Conservation (phyloP, 2,797 vertebrate genomes). For the Megaceryle alcyon region DNA sequence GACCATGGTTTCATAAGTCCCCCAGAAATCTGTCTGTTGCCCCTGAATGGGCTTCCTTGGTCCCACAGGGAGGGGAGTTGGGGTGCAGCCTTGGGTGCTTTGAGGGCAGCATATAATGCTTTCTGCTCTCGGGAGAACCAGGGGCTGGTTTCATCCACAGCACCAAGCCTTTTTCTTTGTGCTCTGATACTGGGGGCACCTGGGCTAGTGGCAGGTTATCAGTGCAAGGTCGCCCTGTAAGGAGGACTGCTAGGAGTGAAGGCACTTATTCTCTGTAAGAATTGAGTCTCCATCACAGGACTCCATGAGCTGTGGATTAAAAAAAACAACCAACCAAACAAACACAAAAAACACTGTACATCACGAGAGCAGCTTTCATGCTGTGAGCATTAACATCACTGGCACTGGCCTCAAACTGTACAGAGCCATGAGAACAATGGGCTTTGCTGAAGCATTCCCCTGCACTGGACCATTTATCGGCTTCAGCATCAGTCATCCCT, state of each 20-base stretch:
- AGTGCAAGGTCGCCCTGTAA: neutral
- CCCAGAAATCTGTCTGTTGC: neutral
- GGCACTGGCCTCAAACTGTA: neutral
- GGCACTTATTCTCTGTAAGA: neutral
- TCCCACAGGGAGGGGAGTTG: neutral
- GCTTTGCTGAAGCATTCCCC: neutral
- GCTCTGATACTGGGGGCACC: neutral
- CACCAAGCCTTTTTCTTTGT: neutral
- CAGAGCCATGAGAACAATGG: neutral
- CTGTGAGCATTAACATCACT: neutral
- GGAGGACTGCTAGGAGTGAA: neutral
- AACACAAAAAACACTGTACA: neutral
- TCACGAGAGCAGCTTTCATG: neutral
- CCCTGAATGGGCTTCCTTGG: neutral
- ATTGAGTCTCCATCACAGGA: neutral
- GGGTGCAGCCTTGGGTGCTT: neutral
- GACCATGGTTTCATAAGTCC: neutral
- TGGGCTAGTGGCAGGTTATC: neutral
- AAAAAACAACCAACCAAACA: neutral
- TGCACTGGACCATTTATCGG: neutral
- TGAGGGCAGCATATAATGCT: fast-evolving
- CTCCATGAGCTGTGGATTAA: neutral
- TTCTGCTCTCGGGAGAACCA: neutral
- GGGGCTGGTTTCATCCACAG: neutral
- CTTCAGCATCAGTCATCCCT: neutral